Evolutionary conservation across 2,797 vertebrate genomes (phyloP), one percentile per base, ranked within the genome.

Genomic region (Setipinna tenuifilis): DNA sequence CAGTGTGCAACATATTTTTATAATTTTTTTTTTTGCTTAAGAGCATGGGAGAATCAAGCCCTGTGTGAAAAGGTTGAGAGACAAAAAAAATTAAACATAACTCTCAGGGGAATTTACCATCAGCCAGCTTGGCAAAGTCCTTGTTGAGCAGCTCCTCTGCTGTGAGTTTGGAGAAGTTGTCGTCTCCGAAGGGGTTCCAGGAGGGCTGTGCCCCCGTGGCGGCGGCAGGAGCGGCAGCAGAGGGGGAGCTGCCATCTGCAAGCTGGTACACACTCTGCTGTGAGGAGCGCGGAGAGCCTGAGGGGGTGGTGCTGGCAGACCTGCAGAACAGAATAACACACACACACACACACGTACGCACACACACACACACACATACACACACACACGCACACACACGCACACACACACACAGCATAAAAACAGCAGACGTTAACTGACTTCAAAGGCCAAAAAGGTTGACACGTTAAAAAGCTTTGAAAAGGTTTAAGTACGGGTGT

Each of bases 91-190:
- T 2, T 41, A 41, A 41, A 41, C 35, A 41, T 41, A 41, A 41
- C 35, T 41, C 2, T 41, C 35, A 41, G 35, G 35, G 35, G 35
- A 16, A 35, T 21, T 89, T 90, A 99, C 98, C 95, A 14, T 99
- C 98, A 10, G 95, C 94, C 0, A 99, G 93, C 91, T 98, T 99
- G 50, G 97, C 97, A 92, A 99, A 99, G 92, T 99, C 98, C 93
- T 99, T 99, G 94, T 99, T 99, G 1, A 99, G 96, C 83, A 99
- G 96, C 92, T 99, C 98, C 92, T 99, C 98, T 0, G 98, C 98
- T 0, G 98, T 99, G 25, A 99, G 97, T 92, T 98, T 99, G 88
- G 98, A 98, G 94, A 99, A 99, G 91, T 99, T 99, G 92, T 99
- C 98, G 0, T 99, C 97, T 0, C 98, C 98, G 11, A 99, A 99